Base-by-base conservation (phyloP, 2,888 invertebrate genomes). In the Loripinus fragilis region DNA sequence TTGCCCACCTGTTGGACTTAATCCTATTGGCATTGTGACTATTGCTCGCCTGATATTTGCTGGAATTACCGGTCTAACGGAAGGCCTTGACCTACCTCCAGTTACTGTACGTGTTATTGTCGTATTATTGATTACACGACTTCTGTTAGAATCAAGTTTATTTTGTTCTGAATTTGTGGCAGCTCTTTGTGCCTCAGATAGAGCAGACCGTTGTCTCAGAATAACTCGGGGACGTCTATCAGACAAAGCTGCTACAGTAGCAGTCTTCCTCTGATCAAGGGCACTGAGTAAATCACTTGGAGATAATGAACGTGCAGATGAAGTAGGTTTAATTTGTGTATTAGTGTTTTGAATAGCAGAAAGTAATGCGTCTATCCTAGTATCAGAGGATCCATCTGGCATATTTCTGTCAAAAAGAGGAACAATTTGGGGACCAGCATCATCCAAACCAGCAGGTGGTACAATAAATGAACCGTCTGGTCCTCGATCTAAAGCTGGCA, bases 391-490 rank as follows among this genome's bases (percentile, higher is more conserved):
- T 8, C 52, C 25, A 20, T 3, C 45, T 33, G 30, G 60, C 5
- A 33, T 17, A 60, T 60, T 28, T 33, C 60, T 60, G 33, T 60
- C 60, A 60, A 60, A 60, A 10, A 60, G 28, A 10, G 60, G 33
- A 17, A 60, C 20, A 10, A 60, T 23, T 7, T 17, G 30, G 33
- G 60, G 60, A 10, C 33, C 33, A 2, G 10, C 33, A 3, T 30
- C 17, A 33, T 12, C 33, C 5, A 60, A 8, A 10, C 23, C 33
- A 20, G 52, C 25, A 52, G 52, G 10, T 52, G 52, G 52, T 25
- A 52, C 52, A 5, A 52, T 52, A 52, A 52, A 52, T 20, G 52
- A 52, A 25, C 52, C 52, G 25, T 52, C 25, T 52, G 52, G 52
- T 17, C 52, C 52, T 7, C 52, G 52, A 5, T 52, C 3, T 25